Evolutionary conservation across 2,888 invertebrate species (phyloP).

Genomic region (Polylopha cassiicola): DNA sequence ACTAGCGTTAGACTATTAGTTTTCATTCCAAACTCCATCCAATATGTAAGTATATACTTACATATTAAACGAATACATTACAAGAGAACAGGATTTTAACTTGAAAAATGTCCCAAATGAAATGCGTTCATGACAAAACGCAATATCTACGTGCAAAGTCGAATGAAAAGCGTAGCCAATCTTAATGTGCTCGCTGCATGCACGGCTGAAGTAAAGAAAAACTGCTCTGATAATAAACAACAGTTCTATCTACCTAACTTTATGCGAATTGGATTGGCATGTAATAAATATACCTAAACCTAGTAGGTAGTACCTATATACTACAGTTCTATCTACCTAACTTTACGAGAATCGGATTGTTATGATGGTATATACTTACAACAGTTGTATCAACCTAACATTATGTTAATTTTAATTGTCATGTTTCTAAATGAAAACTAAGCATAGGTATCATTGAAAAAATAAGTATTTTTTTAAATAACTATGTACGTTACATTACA

Average conservation of each 20-base stretch:
- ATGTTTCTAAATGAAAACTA: too few species aligned
- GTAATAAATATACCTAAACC: too few species aligned
- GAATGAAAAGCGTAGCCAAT: conserved; percentile 69
- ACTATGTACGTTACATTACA: too few species aligned
- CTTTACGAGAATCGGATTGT: conserved; percentile 14
- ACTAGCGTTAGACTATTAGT: too few species aligned
- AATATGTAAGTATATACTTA: too few species aligned
- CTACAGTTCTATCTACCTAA: conserved; percentile 25
- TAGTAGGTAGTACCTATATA: too few species aligned
- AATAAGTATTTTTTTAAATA: too few species aligned
- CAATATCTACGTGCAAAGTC: conserved; percentile 66
- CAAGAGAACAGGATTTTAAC: conserved; percentile 33
- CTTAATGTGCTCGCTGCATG: conserved; percentile 68
- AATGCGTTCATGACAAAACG: conserved; percentile 70
- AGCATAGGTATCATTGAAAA: too few species aligned
- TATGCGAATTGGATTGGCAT: conserved; percentile 11
- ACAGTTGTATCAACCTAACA: conserved; percentile 23
- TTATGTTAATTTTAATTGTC: too few species aligned
- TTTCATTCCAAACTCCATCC: too few species aligned
- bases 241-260: conserved; percentile 23
- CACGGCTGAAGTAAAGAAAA: conserved; percentile 53
- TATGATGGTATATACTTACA: too few species aligned
- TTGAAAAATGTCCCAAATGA: conserved; percentile 53
- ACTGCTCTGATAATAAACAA: conserved; percentile 50
- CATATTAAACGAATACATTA: background rate